Percentiles rank a stretch among this genome's conserved stretches.
These are phyloP conservation scores for Papilio aristodemus DNA, from an alignment of 1,140 invertebrate species.

Conservation along the genomic window DNA sequence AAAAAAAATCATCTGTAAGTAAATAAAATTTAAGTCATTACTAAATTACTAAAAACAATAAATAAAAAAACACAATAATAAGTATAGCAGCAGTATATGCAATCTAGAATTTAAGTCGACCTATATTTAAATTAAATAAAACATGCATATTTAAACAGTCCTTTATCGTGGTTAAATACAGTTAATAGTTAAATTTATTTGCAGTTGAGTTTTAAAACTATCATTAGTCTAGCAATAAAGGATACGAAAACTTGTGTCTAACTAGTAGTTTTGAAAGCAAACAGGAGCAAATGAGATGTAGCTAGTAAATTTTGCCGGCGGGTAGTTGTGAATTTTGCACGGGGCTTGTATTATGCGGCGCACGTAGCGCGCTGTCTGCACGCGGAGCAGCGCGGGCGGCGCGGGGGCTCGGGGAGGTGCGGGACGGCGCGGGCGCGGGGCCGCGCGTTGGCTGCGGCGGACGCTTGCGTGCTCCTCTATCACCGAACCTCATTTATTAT, in stretches of 20 bases:
- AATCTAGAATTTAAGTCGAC: background rate
- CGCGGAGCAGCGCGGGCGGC: constrained; percentile 47
- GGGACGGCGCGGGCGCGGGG: constrained; percentile 47
- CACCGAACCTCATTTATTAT: constrained; percentile 75
- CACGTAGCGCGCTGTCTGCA: constrained; percentile 77
- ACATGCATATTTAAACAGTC: background rate
- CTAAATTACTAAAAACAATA: too few species aligned
- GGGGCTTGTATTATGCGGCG: constrained; percentile 72
- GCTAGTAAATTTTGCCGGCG: constrained; percentile 69
- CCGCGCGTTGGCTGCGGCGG: constrained; percentile 45
- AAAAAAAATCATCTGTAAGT: too few species aligned
- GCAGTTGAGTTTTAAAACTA: background rate
- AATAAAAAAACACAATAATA: too few species aligned
- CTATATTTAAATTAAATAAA: background rate
- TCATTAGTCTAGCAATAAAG: constrained; percentile 19
- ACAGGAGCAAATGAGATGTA: constrained; percentile 76
- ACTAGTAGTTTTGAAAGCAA: constrained; percentile 42
- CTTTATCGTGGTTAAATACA: background rate
- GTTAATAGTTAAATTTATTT: constrained; percentile 1
- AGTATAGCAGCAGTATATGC: too few species aligned
- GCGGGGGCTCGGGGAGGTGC: constrained; percentile 46
- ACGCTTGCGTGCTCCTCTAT: constrained; percentile 65
- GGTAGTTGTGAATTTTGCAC: constrained; percentile 78
- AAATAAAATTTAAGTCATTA: too few species aligned
- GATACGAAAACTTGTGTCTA: constrained; percentile 27